phyloP scores from a whole-genome alignment of 2,113 vertebrate genomes.

The Columba livia region DNA sequence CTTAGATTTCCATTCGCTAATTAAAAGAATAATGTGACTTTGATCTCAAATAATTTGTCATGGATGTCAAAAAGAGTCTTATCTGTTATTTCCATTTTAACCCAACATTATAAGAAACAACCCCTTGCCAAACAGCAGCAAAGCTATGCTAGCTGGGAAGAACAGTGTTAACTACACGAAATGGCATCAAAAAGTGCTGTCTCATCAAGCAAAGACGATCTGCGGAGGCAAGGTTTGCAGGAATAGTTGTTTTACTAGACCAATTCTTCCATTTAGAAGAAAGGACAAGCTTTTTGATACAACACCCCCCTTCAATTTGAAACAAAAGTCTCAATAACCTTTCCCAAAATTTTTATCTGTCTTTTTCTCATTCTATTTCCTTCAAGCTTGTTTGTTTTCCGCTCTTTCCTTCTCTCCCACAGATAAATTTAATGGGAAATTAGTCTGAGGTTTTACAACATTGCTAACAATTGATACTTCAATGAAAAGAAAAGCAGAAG shows the following conservation, averaged over 20 bases:
- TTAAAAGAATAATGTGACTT: conserved; percentile 7
- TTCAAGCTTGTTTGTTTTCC: neutral
- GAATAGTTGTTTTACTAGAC: neutral
- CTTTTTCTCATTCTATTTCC: neutral
- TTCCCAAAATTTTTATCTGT: neutral
- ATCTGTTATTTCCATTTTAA: neutral
- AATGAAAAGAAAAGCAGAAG: neutral
- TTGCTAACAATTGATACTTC: neutral
- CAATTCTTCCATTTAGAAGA: neutral
- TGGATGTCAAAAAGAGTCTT: neutral
- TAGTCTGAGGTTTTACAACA: neutral
- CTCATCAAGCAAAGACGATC: neutral
- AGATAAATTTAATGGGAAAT: neutral
- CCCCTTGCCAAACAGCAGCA: neutral
- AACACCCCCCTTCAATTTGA: neutral
- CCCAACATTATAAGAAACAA: neutral
- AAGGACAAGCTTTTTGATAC: neutral
- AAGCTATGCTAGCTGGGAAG: neutral
- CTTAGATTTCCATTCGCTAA: neutral
- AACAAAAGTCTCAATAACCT: neutral
- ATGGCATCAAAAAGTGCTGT: conserved; percentile 5
- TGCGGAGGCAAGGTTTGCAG: neutral
- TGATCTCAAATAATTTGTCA: conserved; percentile 25
- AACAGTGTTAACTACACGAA: neutral
- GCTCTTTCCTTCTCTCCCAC: neutral